A percentile compares a stretch with the other conserved stretches of the same genome.
Conservation (phyloP, 2,113 vertebrate genomes). For the Nestor notabilis region DNA sequence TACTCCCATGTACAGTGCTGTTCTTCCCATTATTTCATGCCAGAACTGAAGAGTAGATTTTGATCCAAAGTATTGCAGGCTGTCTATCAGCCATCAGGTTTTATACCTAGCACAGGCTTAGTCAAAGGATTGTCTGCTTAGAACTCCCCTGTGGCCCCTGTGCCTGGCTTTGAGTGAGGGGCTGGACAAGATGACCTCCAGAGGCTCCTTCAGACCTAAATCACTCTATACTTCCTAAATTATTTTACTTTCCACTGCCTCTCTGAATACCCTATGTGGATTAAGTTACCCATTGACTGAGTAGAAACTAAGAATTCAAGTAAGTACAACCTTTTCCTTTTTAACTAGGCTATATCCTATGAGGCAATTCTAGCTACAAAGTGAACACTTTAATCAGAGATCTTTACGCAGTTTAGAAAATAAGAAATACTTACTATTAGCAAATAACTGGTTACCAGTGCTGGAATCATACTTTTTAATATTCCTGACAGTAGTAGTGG, state of each 20-base stretch:
- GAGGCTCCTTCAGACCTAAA: background rate
- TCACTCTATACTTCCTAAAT: background rate
- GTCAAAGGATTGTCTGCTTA: background rate
- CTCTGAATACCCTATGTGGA: background rate
- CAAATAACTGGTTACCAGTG: background rate
- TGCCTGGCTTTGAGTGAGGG: background rate
- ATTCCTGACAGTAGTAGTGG: background rate
- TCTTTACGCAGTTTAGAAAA: background rate
- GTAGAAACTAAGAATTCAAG: background rate
- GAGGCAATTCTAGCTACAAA: background rate
- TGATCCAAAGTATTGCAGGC: background rate
- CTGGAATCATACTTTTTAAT: background rate
- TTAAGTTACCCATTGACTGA: background rate
- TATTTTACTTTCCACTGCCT: background rate
- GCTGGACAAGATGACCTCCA: background rate
- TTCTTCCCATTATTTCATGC: background rate
- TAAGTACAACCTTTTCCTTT: background rate
- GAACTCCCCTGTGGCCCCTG: background rate
- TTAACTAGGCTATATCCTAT: background rate
- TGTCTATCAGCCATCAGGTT: background rate
- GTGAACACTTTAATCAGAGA: background rate
- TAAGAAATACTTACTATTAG: background rate
- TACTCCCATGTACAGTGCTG: background rate
- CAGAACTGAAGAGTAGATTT: background rate
- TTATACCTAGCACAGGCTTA: background rate